Percentiles rank a stretch among this genome's conserved stretches.
Evolutionary conservation across 2,797 vertebrate species (phyloP).

Genomic region (Diplodus puntazzo): DNA sequence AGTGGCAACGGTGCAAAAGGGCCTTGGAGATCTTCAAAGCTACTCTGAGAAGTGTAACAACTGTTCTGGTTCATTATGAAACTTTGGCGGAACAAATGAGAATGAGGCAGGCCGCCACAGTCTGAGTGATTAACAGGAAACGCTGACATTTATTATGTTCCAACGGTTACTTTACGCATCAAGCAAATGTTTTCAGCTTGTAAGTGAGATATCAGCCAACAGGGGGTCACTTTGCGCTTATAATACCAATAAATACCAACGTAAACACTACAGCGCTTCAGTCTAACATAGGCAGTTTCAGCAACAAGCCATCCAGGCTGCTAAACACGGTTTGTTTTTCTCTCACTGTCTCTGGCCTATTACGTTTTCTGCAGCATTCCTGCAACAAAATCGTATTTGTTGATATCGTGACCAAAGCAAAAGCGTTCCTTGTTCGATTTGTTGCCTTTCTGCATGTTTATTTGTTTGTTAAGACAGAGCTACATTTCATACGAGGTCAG

Average conservation of each 20-base stretch:
- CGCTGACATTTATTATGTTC: not conserved
- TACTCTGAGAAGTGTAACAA: no score
- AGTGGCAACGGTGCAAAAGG: no score
- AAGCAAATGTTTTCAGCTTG: not conserved
- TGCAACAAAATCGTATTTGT: slow-evolving; percentile 27
- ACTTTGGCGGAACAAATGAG: no score
- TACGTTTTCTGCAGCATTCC: slow-evolving; percentile 12
- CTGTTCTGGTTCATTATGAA: no score
- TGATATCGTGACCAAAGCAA: slow-evolving; percentile 41
- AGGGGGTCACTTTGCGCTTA: not conserved
- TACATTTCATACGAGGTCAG: slow-evolving; percentile 42
- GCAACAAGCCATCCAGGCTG: not conserved
- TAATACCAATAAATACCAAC: not conserved
- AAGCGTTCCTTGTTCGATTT: slow-evolving; percentile 28
- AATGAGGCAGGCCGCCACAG: no score
- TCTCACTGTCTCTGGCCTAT: slow-evolving; percentile 5
- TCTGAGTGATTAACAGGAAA: not conserved
- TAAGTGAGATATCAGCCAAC: not conserved
- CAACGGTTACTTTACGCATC: not conserved
- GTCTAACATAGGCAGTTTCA: not conserved
- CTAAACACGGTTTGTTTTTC: slow-evolving; percentile 16
- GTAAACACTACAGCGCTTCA: not conserved
- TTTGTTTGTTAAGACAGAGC: slow-evolving; percentile 60
- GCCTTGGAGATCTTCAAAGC: no score
- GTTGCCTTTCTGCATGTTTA: slow-evolving; percentile 38